A percentile compares a stretch with the other conserved stretches of the same genome.
Evolutionary conservation across 2,888 invertebrate species (phyloP).

Genomic region (Hylaea fasciaria): DNA sequence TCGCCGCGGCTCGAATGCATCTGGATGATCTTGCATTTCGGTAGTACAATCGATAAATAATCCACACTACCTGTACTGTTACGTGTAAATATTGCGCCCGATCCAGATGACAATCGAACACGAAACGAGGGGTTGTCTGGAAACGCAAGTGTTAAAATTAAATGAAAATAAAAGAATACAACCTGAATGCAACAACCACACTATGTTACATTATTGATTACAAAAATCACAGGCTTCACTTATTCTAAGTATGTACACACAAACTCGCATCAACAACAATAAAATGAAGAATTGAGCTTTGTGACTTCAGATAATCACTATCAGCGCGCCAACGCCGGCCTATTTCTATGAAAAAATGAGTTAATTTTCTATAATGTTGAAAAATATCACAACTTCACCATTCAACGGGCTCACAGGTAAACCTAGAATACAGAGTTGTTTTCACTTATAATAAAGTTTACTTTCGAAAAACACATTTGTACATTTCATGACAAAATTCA

Average conservation of each 20-base stretch:
- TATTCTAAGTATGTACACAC: slow-evolving; percentile 83
- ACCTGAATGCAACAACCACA: slow-evolving; percentile 66
- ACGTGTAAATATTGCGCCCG: slow-evolving; percentile 16
- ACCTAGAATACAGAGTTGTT: slow-evolving; percentile 81
- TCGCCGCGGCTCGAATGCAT: slow-evolving; percentile 47
- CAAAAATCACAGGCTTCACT: slow-evolving; percentile 79
- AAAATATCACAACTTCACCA: slow-evolving; percentile 84
- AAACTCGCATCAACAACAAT: slow-evolving; percentile 75
- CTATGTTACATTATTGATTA: slow-evolving; percentile 70
- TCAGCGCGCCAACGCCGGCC: slow-evolving; percentile 62
- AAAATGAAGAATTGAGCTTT: slow-evolving; percentile 79
- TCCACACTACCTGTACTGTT: slow-evolving; percentile 23
- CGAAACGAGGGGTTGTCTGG: slow-evolving; percentile 35
- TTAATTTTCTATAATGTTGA: slow-evolving; percentile 59
- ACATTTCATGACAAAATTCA: slow-evolving; percentile 84
- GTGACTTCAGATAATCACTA: slow-evolving; percentile 72
- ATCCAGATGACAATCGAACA: slow-evolving; percentile 33
- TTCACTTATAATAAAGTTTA: slow-evolving; percentile 82
- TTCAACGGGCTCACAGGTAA: slow-evolving; percentile 72
- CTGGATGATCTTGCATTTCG: slow-evolving; percentile 38
- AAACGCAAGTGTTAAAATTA: slow-evolving; percentile 43
- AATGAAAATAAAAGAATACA: slow-evolving; percentile 51
- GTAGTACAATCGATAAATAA: slow-evolving; percentile 27
- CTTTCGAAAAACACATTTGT: slow-evolving; percentile 83
- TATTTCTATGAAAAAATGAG: slow-evolving; percentile 53